Evolutionary conservation across 1,140 invertebrate species (phyloP).

Genomic region (Listronotus oregonensis): DNA sequence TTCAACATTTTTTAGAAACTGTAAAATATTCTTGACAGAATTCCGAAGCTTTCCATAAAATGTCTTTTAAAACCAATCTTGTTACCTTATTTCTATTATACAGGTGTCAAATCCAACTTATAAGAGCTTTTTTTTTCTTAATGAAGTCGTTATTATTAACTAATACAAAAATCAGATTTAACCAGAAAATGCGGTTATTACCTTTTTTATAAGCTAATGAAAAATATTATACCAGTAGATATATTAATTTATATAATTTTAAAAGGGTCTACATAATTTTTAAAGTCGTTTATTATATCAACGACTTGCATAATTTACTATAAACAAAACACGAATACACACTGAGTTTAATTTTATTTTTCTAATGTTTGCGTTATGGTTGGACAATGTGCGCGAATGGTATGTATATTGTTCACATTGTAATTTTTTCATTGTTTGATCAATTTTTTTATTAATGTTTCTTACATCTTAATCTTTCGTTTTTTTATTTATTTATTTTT

Average conservation of each 20-base stretch:
- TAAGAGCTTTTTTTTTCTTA: no score
- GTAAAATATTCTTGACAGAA: no score
- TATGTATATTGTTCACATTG: constrained; percentile 54
- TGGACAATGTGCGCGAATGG: constrained; percentile 55
- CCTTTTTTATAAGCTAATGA: no score
- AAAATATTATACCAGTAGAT: no score
- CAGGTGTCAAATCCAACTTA: no score
- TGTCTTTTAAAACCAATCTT: no score
- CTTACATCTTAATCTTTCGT: constrained; percentile 19
- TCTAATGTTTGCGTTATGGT: constrained; percentile 55
- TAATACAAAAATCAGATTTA: no score
- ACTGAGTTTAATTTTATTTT: constrained; percentile 53
- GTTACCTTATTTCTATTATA: no score
- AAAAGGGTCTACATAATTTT: constrained; percentile 1
- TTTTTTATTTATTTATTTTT: constrained; percentile 19
- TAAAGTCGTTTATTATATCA: constrained; percentile 36
- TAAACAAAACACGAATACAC: constrained; percentile 43
- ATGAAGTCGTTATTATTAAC: no score
- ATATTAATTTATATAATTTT: not conserved
- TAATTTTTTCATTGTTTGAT: constrained; percentile 28
- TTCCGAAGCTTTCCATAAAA: no score
- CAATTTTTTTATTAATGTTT: constrained; percentile 20
- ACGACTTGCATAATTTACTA: constrained; percentile 47
- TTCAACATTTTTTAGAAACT: no score
- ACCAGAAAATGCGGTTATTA: no score